These are phyloP conservation scores for Oxyura jamaicensis DNA, from an alignment of 2,113 vertebrate genomes.

Conservation along the genomic window DNA sequence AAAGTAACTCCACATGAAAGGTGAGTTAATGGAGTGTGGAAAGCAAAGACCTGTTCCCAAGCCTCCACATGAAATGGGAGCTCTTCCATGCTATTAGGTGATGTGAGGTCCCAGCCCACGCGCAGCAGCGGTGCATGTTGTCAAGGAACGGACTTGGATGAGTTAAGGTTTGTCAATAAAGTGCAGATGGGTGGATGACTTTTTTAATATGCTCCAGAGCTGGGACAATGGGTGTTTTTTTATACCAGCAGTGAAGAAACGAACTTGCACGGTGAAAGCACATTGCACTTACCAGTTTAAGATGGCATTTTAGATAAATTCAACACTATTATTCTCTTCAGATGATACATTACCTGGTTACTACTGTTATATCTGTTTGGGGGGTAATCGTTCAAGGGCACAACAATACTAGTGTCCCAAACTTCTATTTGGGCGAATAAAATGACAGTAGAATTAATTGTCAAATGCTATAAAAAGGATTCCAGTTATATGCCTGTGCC, in stretches of 20 bases:
- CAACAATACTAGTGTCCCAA: neutral
- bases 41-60: neutral
- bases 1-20: neutral
- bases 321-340: neutral
- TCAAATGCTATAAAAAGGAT: neutral
- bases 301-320: neutral
- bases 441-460: neutral
- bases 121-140: rapidly evolving
- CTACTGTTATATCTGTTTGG: neutral
- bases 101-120: neutral
- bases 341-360: neutral
- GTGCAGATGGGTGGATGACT: neutral
- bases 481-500: neutral
- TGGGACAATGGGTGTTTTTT: neutral
- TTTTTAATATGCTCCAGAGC: neutral
- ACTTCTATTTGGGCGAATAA: neutral
- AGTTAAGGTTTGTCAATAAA: neutral
- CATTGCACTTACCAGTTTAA: neutral
- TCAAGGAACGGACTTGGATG: neutral
- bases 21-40: neutral
- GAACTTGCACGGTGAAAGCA: neutral
- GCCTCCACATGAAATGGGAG: neutral
- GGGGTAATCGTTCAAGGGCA: neutral
- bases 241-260: neutral
- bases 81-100: neutral